phyloP scores from a whole-genome alignment of 2,113 vertebrate genomes.

The Noturus placidus region DNA sequence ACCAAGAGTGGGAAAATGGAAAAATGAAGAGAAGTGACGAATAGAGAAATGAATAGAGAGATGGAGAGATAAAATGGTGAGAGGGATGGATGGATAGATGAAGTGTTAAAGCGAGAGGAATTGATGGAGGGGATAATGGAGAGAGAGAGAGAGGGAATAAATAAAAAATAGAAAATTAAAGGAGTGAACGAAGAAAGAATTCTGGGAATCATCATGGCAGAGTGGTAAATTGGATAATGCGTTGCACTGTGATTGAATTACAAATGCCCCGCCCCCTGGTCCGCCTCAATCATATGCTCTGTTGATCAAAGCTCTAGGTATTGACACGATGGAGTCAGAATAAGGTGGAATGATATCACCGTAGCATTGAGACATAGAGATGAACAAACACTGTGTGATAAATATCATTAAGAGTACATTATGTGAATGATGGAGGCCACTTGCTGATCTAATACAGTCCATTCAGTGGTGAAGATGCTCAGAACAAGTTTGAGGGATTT shows the following conservation, averaged over 20 bases:
- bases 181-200: no score
- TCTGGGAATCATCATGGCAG: neutral
- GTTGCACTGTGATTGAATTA: neutral
- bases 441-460: neutral
- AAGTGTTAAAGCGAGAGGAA: neutral
- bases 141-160: neutral
- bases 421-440: neutral
- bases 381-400: neutral
- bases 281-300: neutral
- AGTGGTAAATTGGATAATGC: neutral
- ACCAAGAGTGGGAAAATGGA: neutral
- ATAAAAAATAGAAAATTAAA: neutral
- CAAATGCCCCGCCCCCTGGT: neutral
- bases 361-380: neutral
- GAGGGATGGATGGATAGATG: neutral
- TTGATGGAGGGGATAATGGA: neutral
- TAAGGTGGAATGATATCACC: neutral
- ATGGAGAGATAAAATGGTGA: neutral
- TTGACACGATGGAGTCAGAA: neutral
- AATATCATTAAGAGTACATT: constrained; percentile 4
- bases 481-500: constrained; percentile 6
- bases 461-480: neutral
- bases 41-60: neutral
- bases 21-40: neutral
- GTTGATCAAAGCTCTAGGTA: neutral